Evolutionary conservation across 2,888 invertebrate species (phyloP), one percentile per base, ranked within the genome.

Genomic region (Phorcus lineatus): DNA sequence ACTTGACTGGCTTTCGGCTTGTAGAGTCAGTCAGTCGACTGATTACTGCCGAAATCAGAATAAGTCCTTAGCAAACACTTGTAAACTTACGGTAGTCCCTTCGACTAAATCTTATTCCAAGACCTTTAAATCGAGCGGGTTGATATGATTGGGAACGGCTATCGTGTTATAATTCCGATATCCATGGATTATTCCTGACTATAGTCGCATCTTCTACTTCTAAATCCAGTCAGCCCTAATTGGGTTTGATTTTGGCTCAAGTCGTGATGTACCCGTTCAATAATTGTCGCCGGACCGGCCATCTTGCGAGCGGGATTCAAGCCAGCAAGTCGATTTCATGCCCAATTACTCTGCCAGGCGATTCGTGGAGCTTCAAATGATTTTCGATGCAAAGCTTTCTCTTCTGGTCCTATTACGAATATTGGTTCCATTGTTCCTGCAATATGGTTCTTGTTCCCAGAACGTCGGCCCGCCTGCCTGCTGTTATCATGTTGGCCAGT

Each of bases 101-200:
- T 70, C 36, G 28, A 70, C 70, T 36, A 70, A 70, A 70, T 40
- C 70, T 40, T 70, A 70, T 40, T 36, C 70, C 70, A 31, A 70
- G 36, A 31, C 40, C 70, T 70, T 70, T 70, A 70, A 70, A 70
- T 36, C 70, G 70, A 70, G 36, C n/a, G 17, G 40, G 70, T 19
- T 70, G 70, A 70, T 70, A 40, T 36, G 31, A 40, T 70, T 40
- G 70, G 36, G 70, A 40, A 17, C 4, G 36, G 70, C 70, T 70
- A 70, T 70, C 70, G 70, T 70, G 70, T 70, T 70, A 70, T 70
- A 70, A 70, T 70, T 70, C 40, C 70, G 70, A 70, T 70, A 70
- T 70, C 36, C 70, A 36, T 28, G 70, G 70, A 70, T 70, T 40
- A 70, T 36, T 36, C 19, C 31, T 36, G 40, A 70, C 70, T 70